Evolutionary conservation across 2,888 invertebrate species (phyloP).

Genomic region (Nysson spinosus): DNA sequence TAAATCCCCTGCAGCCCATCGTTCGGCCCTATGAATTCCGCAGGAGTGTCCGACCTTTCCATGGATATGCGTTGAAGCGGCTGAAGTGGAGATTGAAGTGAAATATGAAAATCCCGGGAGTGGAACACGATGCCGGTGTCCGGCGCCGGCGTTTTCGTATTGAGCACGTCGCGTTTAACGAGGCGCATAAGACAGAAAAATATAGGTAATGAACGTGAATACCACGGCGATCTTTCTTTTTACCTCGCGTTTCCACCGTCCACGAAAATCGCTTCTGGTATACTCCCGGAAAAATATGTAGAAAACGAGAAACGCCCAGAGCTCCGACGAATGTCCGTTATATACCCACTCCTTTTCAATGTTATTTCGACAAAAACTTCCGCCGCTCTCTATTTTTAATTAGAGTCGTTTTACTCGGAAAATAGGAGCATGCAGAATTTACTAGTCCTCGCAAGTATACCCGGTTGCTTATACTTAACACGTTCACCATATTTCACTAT

Average conservation of each 20-base stretch:
- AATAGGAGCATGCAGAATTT: slow-evolving; percentile 40
- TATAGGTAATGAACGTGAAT: slow-evolving; percentile 60
- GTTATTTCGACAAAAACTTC: slow-evolving; percentile 47
- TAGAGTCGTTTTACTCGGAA: slow-evolving; percentile 33
- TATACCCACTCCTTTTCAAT: slow-evolving; percentile 40
- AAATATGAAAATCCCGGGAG: slow-evolving; percentile 72
- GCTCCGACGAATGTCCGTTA: slow-evolving; percentile 1
- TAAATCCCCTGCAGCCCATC: slow-evolving; percentile 64
- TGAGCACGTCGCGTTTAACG: slow-evolving; percentile 58
- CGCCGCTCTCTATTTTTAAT: slow-evolving; percentile 50
- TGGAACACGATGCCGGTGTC: slow-evolving; percentile 16
- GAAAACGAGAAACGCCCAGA: slow-evolving; percentile 18
- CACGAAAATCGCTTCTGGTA: slow-evolving; percentile 44
- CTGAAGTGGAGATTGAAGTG: slow-evolving; percentile 74
- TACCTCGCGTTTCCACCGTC: slow-evolving; percentile 27
- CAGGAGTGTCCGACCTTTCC: slow-evolving; percentile 73
- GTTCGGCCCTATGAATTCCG: slow-evolving; percentile 71
- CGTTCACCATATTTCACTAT: slow-evolving; percentile 28
- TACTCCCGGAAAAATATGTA: not conserved
- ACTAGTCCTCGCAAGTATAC: slow-evolving; percentile 29
- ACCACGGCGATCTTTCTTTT: slow-evolving; percentile 33
- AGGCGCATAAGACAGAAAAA: slow-evolving; percentile 59
- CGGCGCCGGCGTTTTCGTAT: slow-evolving; percentile 53
- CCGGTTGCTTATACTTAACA: slow-evolving; percentile 16
- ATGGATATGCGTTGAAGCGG: slow-evolving; percentile 65